Conservation (phyloP, 1,140 invertebrate species). For the Ceratitis capitata region DNA sequence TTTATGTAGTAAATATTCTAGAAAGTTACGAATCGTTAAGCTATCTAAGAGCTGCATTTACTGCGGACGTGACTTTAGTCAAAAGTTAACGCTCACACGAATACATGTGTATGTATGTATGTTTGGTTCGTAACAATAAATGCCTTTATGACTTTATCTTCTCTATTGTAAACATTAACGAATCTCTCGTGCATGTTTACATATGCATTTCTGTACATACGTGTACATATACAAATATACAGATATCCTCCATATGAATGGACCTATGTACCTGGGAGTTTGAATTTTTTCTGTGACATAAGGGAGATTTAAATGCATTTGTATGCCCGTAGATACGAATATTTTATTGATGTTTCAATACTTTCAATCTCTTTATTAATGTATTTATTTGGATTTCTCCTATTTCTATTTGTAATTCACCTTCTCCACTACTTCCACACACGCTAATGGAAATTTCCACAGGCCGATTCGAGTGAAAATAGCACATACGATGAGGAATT, state of each 20-base stretch:
- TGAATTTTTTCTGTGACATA: no score
- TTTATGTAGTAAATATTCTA: conserved; percentile 37
- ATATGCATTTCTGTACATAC: no score
- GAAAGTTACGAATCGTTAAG: not conserved
- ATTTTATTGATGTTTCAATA: not conserved
- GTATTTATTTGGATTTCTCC: not conserved
- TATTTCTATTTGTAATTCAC: not conserved
- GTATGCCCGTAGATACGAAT: not conserved
- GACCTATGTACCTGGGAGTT: no score
- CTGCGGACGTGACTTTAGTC: not conserved
- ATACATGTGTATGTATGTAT: not conserved
- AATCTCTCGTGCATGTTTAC: not conserved
- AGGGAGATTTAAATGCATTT: no score
- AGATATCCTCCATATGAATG: no score
- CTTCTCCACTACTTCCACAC: not conserved
- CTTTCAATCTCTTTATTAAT: not conserved
- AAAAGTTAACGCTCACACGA: no score
- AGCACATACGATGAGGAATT: not conserved
- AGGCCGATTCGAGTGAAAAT: not conserved
- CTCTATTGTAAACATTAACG: not conserved
- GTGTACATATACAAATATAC: no score
- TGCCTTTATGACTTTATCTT: not conserved
- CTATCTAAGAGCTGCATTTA: not conserved
- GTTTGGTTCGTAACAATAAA: not conserved
- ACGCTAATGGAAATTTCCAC: not conserved